phyloP scores from a whole-genome alignment of 2,113 vertebrate species.

The cattle (Bos taurus) region DNA sequence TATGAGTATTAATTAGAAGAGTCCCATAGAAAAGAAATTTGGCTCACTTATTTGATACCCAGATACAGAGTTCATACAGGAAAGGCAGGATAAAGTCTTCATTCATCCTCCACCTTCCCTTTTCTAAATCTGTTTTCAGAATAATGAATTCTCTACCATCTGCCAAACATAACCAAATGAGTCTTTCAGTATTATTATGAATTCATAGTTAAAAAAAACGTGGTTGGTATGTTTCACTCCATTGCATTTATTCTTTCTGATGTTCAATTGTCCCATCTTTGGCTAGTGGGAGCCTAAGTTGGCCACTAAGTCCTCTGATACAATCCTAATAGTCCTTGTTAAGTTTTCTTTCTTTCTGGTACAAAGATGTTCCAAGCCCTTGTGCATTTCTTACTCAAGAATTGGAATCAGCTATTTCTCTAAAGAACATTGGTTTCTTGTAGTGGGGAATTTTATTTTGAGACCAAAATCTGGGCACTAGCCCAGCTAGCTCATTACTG shows the following conservation, averaged over 20 bases:
- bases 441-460: background rate
- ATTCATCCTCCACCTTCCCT: background rate
- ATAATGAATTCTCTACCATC: background rate
- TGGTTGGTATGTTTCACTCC: background rate
- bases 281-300: background rate
- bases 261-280: background rate
- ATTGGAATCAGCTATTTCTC: background rate
- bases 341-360: background rate
- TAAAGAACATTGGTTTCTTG: background rate
- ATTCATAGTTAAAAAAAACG: background rate
- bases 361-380: background rate
- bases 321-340: background rate
- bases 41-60: background rate
- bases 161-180: background rate
- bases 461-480: background rate
- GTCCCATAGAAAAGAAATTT: background rate
- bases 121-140: conserved; percentile 17
- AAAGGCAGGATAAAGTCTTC: background rate
- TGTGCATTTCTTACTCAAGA: background rate
- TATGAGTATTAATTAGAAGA: background rate
- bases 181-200: background rate
- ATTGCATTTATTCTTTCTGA: background rate
- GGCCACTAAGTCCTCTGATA: background rate
- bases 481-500: background rate
- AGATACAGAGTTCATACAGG: background rate